A percentile compares a stretch with the other conserved stretches of the same genome.
Conservation (phyloP, 2,888 invertebrate species). For the Cephus sareptanus region DNA sequence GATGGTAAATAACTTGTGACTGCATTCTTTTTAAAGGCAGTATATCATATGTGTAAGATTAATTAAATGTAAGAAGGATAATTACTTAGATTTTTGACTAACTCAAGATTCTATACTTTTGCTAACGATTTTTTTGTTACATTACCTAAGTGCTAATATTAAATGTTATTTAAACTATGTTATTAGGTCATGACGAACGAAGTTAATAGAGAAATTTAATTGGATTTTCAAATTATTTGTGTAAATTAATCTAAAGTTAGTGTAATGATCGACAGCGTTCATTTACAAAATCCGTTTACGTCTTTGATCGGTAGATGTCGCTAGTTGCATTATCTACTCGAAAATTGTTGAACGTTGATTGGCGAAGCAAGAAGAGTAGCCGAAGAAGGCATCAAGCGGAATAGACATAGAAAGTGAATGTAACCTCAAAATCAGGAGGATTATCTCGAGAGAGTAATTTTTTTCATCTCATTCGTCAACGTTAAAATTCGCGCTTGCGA, state of each 20-base stretch:
- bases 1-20: no score
- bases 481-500: not conserved
- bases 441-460: not conserved
- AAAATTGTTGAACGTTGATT: not conserved
- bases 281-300: not conserved
- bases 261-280: not conserved
- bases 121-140: no score
- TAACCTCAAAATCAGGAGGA: not conserved
- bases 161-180: no score
- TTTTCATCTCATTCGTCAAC: not conserved
- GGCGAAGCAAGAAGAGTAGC: not conserved
- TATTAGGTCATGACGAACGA: not conserved
- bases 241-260: not conserved
- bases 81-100: no score
- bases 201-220: not conserved
- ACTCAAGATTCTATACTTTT: no score
- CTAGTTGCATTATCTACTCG: not conserved
- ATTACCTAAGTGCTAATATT: no score
- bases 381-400: not conserved
- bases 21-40: no score
- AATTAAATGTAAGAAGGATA: no score
- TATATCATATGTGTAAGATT: no score
- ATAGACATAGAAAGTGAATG: not conserved
- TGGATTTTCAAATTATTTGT: not conserved
- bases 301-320: not conserved